phyloP scores from a whole-genome alignment of 2,113 vertebrate genomes.

The Phalacrocorax aristotelis region DNA sequence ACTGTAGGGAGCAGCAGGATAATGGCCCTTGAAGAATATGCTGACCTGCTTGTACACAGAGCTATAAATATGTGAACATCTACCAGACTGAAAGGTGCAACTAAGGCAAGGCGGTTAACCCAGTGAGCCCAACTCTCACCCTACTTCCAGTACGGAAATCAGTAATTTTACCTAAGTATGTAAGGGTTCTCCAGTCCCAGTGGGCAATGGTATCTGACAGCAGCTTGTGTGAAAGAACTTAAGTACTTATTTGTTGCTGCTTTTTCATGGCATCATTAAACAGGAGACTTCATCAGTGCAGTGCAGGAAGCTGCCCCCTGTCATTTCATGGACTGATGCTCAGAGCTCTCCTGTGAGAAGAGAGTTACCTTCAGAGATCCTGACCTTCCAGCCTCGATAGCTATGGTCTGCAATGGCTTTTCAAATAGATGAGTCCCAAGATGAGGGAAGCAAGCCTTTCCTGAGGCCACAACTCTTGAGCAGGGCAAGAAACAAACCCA shows the following conservation, averaged over 20 bases:
- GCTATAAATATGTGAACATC: not conserved
- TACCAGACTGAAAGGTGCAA: not conserved
- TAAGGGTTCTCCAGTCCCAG: not conserved
- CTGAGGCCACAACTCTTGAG: not conserved
- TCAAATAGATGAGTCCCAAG: not conserved
- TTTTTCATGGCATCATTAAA: not conserved
- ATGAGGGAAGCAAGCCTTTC: not conserved
- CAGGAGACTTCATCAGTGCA: not conserved
- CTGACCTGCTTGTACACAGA: slow-evolving; percentile 40
- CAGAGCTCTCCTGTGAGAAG: not conserved
- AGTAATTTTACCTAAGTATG: accelerated
- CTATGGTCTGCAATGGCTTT: not conserved
- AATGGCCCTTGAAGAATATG: slow-evolving; percentile 53
- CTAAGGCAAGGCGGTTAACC: not conserved
- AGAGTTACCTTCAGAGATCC: not conserved
- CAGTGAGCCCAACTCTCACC: not conserved
- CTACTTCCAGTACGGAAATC: not conserved
- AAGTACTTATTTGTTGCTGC: not conserved
- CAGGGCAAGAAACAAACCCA: not conserved
- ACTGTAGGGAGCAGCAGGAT: slow-evolving; percentile 47
- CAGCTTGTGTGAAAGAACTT: not conserved
- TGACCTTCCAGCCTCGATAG: not conserved
- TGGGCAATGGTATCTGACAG: not conserved
- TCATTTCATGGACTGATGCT: not conserved
- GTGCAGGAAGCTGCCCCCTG: not conserved